Percentiles rank a stretch among this genome's conserved stretches.
Evolutionary conservation across 2,797 vertebrate species (phyloP).

Genomic region (Rhinophrynus dorsalis): DNA sequence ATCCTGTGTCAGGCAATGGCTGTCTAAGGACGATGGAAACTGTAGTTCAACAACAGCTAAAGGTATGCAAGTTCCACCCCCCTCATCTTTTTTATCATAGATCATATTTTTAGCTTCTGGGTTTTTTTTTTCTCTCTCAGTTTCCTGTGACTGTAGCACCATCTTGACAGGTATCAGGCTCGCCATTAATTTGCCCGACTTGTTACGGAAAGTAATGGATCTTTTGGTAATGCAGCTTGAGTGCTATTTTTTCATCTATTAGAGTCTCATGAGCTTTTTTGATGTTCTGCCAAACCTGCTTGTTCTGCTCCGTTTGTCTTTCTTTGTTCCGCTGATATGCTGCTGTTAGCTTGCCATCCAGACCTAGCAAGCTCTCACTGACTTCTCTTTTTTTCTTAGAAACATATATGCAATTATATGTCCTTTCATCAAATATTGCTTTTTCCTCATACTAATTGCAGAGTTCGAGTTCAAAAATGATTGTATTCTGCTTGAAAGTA

Average conservation of each 20-base stretch:
- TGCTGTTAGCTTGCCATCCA: constrained; percentile 49
- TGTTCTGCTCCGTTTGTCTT: constrained; percentile 49
- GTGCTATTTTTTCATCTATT: constrained; percentile 50
- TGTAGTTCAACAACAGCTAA: too few species aligned
- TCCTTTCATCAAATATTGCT: constrained; percentile 43
- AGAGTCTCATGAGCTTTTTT: constrained; percentile 49
- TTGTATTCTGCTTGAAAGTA: not conserved
- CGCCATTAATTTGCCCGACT: constrained; percentile 48
- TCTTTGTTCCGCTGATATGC: constrained; percentile 46
- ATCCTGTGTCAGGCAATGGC: too few species aligned
- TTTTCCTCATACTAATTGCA: constrained; percentile 32
- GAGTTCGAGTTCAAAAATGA: constrained; percentile 5
- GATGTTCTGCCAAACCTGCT: constrained; percentile 49
- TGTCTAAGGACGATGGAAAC: too few species aligned
- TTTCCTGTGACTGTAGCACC: constrained; percentile 24
- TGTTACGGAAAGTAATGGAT: constrained; percentile 47
- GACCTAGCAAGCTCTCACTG: constrained; percentile 44
- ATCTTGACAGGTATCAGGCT: constrained; percentile 44
- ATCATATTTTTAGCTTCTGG: not conserved
- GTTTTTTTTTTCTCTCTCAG: not conserved
- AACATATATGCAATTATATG: constrained; percentile 49
- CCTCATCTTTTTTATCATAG: too few species aligned
- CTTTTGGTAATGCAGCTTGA: constrained; percentile 47
- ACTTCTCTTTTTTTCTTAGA: constrained; percentile 32
- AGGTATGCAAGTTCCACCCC: too few species aligned